Evolutionary conservation across 1,140 invertebrate species (phyloP).

Genomic region (Coelopa frigida): DNA sequence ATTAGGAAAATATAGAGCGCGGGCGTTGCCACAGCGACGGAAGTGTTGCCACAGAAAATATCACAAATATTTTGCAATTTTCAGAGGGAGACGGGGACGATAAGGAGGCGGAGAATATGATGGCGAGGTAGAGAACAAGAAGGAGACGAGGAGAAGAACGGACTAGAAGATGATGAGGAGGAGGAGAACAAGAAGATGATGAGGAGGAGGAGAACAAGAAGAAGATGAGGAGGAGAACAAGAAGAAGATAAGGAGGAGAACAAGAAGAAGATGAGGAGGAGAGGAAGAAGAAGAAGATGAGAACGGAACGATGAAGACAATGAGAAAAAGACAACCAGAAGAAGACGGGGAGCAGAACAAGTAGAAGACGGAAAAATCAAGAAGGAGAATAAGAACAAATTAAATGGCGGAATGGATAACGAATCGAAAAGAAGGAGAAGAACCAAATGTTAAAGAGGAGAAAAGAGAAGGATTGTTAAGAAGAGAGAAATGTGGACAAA

Average conservation of each 20-base stretch:
- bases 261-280: neutral
- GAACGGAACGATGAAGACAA: neutral
- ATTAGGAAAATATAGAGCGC: too few relatives aligned
- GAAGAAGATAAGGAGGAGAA: neutral
- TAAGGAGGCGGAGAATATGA: too few relatives aligned
- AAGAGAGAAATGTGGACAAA: neutral
- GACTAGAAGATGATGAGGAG: too few relatives aligned
- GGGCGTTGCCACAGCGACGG: too few relatives aligned
- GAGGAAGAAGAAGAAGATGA: neutral
- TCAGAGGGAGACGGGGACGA: too few relatives aligned
- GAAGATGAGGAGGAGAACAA: too few relatives aligned
- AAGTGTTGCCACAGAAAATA: too few relatives aligned
- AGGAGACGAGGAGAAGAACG: too few relatives aligned
- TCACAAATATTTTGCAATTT: too few relatives aligned
- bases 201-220: too few relatives aligned
- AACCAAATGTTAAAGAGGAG: neutral
- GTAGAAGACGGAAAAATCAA: neutral
- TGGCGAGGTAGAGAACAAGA: too few relatives aligned
- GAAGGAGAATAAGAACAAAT: neutral
- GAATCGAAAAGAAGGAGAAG: neutral
- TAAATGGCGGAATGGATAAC: neutral
- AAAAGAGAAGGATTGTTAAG: neutral
- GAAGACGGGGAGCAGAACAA: neutral
- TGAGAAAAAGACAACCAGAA: neutral
- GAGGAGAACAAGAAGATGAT: too few relatives aligned